phyloP scores from a whole-genome alignment of 2,797 vertebrate species.

The Zenarchopterus dispar region DNA sequence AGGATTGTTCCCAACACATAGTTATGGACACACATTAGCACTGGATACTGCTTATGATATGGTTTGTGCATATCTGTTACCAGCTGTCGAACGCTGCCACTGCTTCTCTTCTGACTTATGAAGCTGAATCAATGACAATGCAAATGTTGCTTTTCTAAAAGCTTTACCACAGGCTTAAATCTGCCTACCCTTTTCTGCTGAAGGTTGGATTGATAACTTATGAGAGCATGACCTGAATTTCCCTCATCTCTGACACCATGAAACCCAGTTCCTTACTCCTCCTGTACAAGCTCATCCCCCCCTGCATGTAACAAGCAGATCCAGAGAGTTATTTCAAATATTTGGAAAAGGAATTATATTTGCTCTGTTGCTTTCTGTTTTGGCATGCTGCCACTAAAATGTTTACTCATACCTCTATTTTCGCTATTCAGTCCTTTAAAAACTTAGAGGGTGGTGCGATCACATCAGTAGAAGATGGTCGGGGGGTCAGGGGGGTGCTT shows the following conservation, averaged over 20 bases:
- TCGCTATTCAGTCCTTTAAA: slow-evolving; percentile 36
- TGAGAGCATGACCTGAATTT: slow-evolving; percentile 70
- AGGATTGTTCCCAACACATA: neutral
- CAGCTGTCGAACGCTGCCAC: slow-evolving; percentile 38
- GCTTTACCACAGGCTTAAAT: slow-evolving; percentile 40
- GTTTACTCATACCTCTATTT: slow-evolving; percentile 50
- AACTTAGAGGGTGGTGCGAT: slow-evolving; percentile 42
- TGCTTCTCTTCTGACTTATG: slow-evolving; percentile 54
- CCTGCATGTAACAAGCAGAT: slow-evolving; percentile 66
- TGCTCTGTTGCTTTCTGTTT: slow-evolving; percentile 60
- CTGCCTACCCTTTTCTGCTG: slow-evolving; percentile 45
- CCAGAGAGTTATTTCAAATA: slow-evolving; percentile 56
- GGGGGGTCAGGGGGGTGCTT: slow-evolving; percentile 1
- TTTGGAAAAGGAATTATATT: slow-evolving; percentile 50
- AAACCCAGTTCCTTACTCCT: slow-evolving; percentile 53
- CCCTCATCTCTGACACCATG: slow-evolving; percentile 33
- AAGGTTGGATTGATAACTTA: slow-evolving; percentile 51
- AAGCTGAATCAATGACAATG: slow-evolving; percentile 44
- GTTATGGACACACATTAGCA: slow-evolving; percentile 21
- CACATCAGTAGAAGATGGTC: slow-evolving; percentile 28
- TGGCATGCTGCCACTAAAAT: slow-evolving; percentile 67
- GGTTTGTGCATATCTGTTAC: slow-evolving; percentile 34
- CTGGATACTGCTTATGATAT: slow-evolving; percentile 28
- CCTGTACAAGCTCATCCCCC: slow-evolving; percentile 52
- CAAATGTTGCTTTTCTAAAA: slow-evolving; percentile 42